These are phyloP conservation scores for Plecotus auritus DNA, from an alignment of 2,113 vertebrate species.

Conservation along the genomic window DNA sequence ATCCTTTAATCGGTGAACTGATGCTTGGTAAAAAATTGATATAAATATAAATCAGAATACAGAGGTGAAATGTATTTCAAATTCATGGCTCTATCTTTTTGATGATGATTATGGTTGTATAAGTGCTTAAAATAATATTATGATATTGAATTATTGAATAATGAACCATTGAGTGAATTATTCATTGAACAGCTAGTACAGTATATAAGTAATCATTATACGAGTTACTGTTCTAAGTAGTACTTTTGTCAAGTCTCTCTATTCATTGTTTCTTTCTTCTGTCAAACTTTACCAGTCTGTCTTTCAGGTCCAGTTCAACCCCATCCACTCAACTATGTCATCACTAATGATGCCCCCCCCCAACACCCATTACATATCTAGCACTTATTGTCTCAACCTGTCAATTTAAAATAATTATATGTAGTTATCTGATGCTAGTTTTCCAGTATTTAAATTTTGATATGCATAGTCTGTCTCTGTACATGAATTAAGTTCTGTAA, in stretches of 20 bases:
- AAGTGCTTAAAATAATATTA: neutral
- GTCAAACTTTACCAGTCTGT: neutral
- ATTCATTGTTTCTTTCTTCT: neutral
- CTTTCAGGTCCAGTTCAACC: neutral
- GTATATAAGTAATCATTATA: neutral
- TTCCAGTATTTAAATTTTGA: neutral
- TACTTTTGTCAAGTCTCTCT: neutral
- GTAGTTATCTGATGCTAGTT: neutral
- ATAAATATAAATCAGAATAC: neutral
- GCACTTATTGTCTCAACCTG: neutral
- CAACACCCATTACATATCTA: neutral
- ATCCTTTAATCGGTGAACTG: neutral
- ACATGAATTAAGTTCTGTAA: slow-evolving; percentile 16
- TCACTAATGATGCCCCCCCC: neutral
- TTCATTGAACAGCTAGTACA: neutral
- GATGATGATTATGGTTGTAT: neutral
- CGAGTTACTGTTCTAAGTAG: neutral
- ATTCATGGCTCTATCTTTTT: neutral
- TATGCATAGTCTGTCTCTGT: neutral
- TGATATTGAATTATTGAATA: neutral
- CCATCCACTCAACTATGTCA: neutral
- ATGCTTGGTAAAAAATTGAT: neutral
- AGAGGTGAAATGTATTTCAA: neutral
- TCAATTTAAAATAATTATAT: slow-evolving; percentile 14
- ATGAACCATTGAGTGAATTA: neutral